These are phyloP conservation scores for Phalacrocorax brasilianus DNA, from an alignment of 2,113 vertebrate species.

Conservation along the genomic window DNA sequence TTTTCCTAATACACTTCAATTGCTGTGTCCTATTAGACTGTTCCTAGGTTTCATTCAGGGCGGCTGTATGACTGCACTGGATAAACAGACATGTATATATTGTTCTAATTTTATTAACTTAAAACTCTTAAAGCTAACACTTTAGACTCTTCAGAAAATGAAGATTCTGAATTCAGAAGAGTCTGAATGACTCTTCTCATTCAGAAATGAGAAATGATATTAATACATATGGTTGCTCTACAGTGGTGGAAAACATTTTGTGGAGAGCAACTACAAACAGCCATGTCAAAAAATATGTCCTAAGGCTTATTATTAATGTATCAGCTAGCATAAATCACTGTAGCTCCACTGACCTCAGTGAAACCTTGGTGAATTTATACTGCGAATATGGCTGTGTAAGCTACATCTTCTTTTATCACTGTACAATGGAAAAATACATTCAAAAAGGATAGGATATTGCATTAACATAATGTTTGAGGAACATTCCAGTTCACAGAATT, in stretches of 20 bases:
- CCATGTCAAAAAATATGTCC: constrained; percentile 37
- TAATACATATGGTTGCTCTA: background rate
- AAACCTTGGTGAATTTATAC: background rate
- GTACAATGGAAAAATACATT: background rate
- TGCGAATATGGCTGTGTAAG: background rate
- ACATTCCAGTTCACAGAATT: background rate
- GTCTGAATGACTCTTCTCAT: no score
- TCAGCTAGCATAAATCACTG: constrained; percentile 30
- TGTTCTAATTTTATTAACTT: background rate
- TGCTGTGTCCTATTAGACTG: background rate
- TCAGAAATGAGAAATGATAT: background rate
- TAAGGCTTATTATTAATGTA: constrained; percentile 55
- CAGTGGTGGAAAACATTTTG: background rate
- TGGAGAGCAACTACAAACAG: constrained; percentile 28
- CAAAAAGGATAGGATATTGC: background rate
- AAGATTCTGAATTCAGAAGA: no score
- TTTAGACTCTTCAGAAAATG: background rate
- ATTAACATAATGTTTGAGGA: constrained; percentile 18
- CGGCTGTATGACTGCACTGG: background rate
- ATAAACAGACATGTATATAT: background rate
- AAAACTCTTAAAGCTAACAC: background rate
- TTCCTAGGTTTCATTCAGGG: background rate
- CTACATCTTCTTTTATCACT: background rate
- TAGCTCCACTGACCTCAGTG: constrained; percentile 39
- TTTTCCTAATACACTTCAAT: background rate